These are phyloP conservation scores for Chrysina gloriosa DNA, from an alignment of 2,888 invertebrate genomes.

Conservation along the genomic window DNA sequence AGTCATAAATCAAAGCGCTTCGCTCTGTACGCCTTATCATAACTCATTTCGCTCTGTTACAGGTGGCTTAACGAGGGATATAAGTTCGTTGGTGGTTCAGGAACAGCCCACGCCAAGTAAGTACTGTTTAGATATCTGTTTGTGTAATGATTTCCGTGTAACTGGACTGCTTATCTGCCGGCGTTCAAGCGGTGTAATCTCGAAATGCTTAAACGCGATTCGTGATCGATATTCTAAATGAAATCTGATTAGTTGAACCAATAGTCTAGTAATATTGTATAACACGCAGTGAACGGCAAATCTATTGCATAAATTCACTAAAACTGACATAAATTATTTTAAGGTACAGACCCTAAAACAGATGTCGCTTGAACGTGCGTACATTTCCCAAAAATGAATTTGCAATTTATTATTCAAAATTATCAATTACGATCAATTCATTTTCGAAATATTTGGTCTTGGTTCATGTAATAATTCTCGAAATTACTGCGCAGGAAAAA, in stretches of 20 bases:
- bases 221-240: not conserved
- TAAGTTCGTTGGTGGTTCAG: constrained; percentile 78
- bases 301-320: too few species aligned
- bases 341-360: too few species aligned
- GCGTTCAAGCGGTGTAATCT: constrained; percentile 12
- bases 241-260: not conserved
- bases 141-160: constrained; percentile 10
- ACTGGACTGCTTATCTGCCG: constrained; percentile 7
- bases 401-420: too few species aligned
- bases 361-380: too few species aligned
- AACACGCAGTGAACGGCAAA: too few species aligned
- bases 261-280: not conserved
- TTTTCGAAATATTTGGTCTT: too few species aligned
- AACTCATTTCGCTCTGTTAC: constrained; percentile 49
- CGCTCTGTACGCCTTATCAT: constrained; percentile 25
- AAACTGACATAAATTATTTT: too few species aligned
- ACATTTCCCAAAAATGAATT: too few species aligned
- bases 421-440: too few species aligned
- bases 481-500: too few species aligned
- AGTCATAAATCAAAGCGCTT: constrained; percentile 40
- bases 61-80: constrained; percentile 76
- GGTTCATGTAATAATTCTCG: too few species aligned
- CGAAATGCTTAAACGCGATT: constrained; percentile 7
- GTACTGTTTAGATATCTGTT: constrained; percentile 51
- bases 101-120: constrained; percentile 77